Evolutionary conservation across 2,113 vertebrate species (phyloP), one percentile per base, ranked within the genome.

Genomic region (Gasterosteus aculeatus): DNA sequence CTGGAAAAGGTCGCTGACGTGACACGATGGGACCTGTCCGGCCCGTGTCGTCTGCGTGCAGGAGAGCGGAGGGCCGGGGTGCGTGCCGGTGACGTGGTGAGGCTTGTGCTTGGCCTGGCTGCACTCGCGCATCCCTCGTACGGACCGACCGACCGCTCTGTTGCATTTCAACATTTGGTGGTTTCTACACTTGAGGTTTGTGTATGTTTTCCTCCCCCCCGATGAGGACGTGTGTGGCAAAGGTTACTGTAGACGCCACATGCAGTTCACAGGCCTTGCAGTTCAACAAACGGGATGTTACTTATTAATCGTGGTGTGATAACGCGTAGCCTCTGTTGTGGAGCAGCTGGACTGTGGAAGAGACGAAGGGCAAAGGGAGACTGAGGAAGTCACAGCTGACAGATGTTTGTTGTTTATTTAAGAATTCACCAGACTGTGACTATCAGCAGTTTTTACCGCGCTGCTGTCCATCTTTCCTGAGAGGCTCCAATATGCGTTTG

Each of bases 241-340:
- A 47, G 22, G 42, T 72, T 71, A 33, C 42, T 62, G 7, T 57
- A 46, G 38, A 76, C 67, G 41, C 35, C 35, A 38, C 5, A 38
- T 1, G 35, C 35, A 10, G 67, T 76, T 89, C 77, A 79, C 73
- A 29, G 80, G 68, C 38, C 22, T 26, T 14, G 61, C 64, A 65
- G 72, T 64, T 67, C 65, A 72, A 84, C 65, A 42, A 26, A 63
- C 61, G 26, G 60, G 61, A 6, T 70, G 72, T 75, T 90, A 91
- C 91, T 87, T 79, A 82, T 91, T 85, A 70, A 67, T 33, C 39
- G 46, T 75, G 78, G 66, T 26, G 61, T 60, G 65, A 80, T 83
- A 66, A 79, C 54, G 69, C 68, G 67, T 46, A 60, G 78, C 38
- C 49, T 78, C 54, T 82, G 83, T 67, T 78, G 58, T 71, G 53